phyloP scores from a whole-genome alignment of 2,113 vertebrate species.

The Prunella himalayana region DNA sequence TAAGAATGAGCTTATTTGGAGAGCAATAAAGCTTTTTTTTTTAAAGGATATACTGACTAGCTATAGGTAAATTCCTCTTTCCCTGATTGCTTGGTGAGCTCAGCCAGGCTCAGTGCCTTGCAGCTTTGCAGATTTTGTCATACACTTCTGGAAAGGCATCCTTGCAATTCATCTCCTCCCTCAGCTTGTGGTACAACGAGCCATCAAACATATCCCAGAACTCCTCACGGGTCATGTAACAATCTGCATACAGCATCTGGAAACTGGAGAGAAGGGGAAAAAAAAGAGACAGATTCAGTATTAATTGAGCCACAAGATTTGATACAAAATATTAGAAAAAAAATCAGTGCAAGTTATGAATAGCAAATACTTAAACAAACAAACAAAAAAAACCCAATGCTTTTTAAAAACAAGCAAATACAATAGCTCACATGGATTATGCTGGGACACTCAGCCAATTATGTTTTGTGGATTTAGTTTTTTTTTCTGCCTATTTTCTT shows the following conservation, averaged over 20 bases:
- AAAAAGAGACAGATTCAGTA: background rate
- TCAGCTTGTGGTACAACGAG: constrained; percentile 86
- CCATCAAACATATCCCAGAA: constrained; percentile 99
- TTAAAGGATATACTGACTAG: constrained; percentile 35
- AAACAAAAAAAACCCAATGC: accelerated
- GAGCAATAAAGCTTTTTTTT: constrained; percentile 60
- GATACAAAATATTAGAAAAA: background rate
- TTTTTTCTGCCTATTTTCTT: background rate
- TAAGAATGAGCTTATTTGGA: constrained; percentile 57
- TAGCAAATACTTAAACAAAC: background rate
- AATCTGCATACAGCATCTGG: constrained; percentile 98
- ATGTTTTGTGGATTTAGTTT: background rate
- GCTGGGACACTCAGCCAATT: background rate
- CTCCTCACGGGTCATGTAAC: constrained; percentile 94
- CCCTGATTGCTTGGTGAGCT: constrained; percentile 48
- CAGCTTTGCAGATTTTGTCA: constrained; percentile 97
- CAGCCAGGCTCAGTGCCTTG: constrained; percentile 82
- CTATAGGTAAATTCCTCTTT: constrained; percentile 54
- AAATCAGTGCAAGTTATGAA: background rate
- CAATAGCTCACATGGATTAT: background rate
- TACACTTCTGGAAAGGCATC: constrained; percentile 96
- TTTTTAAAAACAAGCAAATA: background rate
- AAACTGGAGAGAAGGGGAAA: constrained; percentile 72
- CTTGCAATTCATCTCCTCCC: constrained; percentile 85
- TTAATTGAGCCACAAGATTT: background rate